These are phyloP conservation scores for Lamproptera curius DNA, from an alignment of 2,888 invertebrate species.

Conservation along the genomic window DNA sequence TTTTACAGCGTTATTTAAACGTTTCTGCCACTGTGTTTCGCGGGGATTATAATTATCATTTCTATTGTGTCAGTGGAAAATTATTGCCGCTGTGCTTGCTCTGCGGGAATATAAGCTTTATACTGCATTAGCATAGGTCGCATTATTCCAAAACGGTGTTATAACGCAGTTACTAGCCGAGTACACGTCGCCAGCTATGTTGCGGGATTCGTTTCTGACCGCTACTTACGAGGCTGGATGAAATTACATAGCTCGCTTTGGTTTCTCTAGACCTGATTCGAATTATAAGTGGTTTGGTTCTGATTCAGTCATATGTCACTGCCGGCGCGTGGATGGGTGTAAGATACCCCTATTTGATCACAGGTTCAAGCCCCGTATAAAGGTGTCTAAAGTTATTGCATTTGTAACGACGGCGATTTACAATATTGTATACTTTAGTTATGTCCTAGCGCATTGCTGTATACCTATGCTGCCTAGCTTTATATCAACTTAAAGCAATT, in stretches of 20 bases:
- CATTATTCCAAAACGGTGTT: neutral
- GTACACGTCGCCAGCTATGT: neutral
- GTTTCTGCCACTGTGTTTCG: slow-evolving; percentile 66
- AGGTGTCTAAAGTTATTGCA: too few species aligned
- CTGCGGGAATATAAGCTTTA: slow-evolving; percentile 8
- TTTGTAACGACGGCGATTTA: too few species aligned
- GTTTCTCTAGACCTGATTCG: slow-evolving; percentile 4
- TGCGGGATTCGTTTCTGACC: slow-evolving; percentile 10
- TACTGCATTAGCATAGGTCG: neutral
- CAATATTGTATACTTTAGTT: too few species aligned
- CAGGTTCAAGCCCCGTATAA: too few species aligned
- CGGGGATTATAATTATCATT: slow-evolving; percentile 50
- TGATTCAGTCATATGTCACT: too few species aligned
- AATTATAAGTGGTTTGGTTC: slow-evolving; percentile 3
- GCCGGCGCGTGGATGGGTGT: too few species aligned
- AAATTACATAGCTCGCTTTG: slow-evolving; percentile 11
- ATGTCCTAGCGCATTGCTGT: too few species aligned
- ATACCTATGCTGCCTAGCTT: too few species aligned
- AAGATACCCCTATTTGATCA: too few species aligned
- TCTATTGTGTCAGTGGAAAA: slow-evolving; percentile 18
- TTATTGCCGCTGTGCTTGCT: slow-evolving; percentile 3
- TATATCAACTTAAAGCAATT: too few species aligned
- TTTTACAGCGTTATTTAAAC: slow-evolving; percentile 48
- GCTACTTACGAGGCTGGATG: slow-evolving; percentile 10
- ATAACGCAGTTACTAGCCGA: slow-evolving; percentile 3